A percentile compares a stretch with the other conserved stretches of the same genome.
phyloP scores from a whole-genome alignment of 2,797 vertebrate genomes.

The Danio aesculapii region DNA sequence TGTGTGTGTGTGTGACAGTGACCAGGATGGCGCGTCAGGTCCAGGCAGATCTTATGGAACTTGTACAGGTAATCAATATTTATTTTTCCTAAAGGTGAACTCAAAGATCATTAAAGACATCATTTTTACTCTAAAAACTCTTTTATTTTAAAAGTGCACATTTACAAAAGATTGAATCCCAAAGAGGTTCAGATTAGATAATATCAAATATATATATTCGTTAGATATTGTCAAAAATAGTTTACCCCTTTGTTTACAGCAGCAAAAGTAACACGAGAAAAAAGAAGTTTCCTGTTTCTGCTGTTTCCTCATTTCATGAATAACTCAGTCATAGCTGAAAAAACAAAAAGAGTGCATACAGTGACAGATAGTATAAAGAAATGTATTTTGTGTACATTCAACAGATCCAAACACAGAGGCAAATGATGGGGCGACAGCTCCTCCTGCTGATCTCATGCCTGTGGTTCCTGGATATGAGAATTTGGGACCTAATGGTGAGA shows the following conservation, averaged over 20 bases:
- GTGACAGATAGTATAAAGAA: neutral
- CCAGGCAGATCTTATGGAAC: neutral
- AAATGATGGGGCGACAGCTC: conserved; percentile 37
- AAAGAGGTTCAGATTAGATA: too few species aligned
- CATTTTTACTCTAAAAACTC: too few species aligned
- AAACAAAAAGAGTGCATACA: neutral
- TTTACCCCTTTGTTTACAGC: neutral
- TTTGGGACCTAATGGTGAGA: conserved; percentile 31
- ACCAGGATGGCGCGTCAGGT: conserved; percentile 42
- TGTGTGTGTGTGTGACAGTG: conserved; percentile 27
- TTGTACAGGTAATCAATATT: conserved; percentile 34
- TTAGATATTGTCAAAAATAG: neutral
- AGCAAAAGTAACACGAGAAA: neutral
- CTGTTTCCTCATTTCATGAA: neutral
- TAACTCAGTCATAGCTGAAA: neutral
- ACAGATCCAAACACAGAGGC: neutral
- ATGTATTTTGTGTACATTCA: neutral
- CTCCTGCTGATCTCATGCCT: conserved; percentile 50
- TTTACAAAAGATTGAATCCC: too few species aligned
- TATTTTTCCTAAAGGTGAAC: neutral
- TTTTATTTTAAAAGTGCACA: too few species aligned
- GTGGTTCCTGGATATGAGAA: conserved; percentile 52
- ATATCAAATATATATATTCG: too few species aligned
- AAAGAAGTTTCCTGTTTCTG: neutral
- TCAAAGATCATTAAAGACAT: neutral